These are phyloP conservation scores for Microcaecilia unicolor DNA, from an alignment of 2,797 vertebrate species.

Conservation along the genomic window DNA sequence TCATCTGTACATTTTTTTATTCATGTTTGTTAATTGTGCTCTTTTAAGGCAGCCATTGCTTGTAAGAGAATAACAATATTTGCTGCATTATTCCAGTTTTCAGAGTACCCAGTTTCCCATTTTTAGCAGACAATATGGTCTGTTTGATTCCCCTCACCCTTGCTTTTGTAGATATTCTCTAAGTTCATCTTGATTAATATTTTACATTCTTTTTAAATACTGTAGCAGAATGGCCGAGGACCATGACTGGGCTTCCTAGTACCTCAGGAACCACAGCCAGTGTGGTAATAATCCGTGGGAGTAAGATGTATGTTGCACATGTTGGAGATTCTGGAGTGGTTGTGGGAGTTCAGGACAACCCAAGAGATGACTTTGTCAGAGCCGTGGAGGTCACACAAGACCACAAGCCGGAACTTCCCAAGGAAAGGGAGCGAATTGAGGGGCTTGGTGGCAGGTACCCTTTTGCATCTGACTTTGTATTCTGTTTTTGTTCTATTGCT, in stretches of 20 bases:
- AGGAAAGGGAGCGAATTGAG: slow-evolving; percentile 87
- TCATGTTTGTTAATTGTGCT: too few relatives aligned
- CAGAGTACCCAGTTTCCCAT: too few relatives aligned
- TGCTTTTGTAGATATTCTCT: too few relatives aligned
- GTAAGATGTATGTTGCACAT: slow-evolving; percentile 88
- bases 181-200: not conserved
- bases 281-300: slow-evolving; percentile 81
- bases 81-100: too few relatives aligned
- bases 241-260: slow-evolving; percentile 87
- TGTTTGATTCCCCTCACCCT: not conserved
- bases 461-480: not conserved
- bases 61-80: too few relatives aligned
- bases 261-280: slow-evolving; percentile 93
- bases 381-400: slow-evolving; percentile 91
- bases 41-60: too few relatives aligned
- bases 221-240: slow-evolving; percentile 93
- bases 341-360: slow-evolving; percentile 82
- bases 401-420: slow-evolving; percentile 90
- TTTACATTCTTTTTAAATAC: not conserved
- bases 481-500: too few relatives aligned
- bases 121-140: too few relatives aligned
- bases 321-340: slow-evolving; percentile 92
- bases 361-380: slow-evolving; percentile 69
- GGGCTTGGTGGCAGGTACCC: slow-evolving; percentile 86
- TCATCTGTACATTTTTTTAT: too few relatives aligned